Percentiles rank a stretch among this genome's conserved stretches.
Evolutionary conservation across 2,113 vertebrate genomes (phyloP).

Genomic region (Eira barbara): DNA sequence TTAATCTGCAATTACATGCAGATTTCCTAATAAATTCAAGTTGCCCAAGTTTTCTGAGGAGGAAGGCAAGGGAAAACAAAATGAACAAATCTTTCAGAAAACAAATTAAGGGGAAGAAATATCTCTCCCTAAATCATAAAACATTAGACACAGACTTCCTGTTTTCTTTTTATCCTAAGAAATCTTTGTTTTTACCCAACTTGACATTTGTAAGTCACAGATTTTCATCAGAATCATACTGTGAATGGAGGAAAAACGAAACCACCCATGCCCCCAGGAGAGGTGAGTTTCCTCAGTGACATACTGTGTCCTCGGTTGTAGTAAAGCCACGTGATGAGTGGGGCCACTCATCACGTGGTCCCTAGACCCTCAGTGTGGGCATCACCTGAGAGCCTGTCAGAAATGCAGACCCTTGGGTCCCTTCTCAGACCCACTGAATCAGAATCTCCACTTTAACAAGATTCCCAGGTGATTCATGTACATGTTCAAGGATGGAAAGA

Average conservation of each 20-base stretch:
- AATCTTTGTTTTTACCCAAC: slow-evolving; percentile 14
- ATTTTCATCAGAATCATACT: slow-evolving; percentile 60
- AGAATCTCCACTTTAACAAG: not conserved
- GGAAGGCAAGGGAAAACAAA: slow-evolving; percentile 60
- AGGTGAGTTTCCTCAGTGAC: not conserved
- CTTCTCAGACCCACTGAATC: not conserved
- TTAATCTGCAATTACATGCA: slow-evolving; percentile 73
- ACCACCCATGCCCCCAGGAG: not conserved
- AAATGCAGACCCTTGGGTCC: not conserved
- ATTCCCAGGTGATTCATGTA: not conserved
- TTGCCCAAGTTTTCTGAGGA: slow-evolving; percentile 42
- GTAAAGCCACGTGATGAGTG: not conserved
- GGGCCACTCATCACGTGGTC: not conserved
- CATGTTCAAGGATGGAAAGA: not conserved
- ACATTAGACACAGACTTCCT: not conserved
- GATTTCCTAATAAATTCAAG: slow-evolving; percentile 71
- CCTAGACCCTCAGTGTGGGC: not conserved
- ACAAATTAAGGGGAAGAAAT: slow-evolving; percentile 33
- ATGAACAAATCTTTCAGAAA: slow-evolving; percentile 62
- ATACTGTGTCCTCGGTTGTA: not conserved
- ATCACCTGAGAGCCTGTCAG: not conserved
- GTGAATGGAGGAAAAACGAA: slow-evolving; percentile 55
- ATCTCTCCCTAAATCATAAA: slow-evolving; percentile 25
- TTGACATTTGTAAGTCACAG: slow-evolving; percentile 35
- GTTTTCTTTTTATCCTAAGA: not conserved